Evolutionary conservation across 2,113 vertebrate species (phyloP), one percentile per base, ranked within the genome.

Genomic region (Carassius gibelio): DNA sequence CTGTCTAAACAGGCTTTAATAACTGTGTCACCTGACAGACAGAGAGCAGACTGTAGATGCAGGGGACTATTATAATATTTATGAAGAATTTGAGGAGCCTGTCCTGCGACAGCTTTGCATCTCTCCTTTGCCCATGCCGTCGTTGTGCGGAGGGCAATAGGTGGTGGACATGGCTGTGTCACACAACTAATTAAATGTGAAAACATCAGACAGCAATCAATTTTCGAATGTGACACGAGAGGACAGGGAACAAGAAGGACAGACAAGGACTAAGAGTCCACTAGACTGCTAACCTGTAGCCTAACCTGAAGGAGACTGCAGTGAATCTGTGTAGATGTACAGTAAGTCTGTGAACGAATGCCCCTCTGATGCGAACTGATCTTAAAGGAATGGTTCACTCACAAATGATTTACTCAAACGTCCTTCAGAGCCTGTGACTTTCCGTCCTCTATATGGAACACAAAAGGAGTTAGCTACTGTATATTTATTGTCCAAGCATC

Each of bases 171-270:
- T 79, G 62, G 61, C 5, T 52, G n/a, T 78, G 85, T 62, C 81
- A 86, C 85, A 87, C 45, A n/a, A 87, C 87, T 85, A 88, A 90
- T 88, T 84, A 90, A 83, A 82, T 36, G 57, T 85, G 87, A 86
- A 83, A 85, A 83, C 64, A 84, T 86, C 82, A 82, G 59, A 8
- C 55, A 11, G 66, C 64, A 55, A 90, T 88, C 86, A 79, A 84
- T 90, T 85, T 84, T 76, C 34, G 0, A 59, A 77, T 71, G 66
- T 79, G 82, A 89, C 82, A 82, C 30, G 21, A 74, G 36, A 78
- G 71, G 84, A 88, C 50, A 79, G 26, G 26, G 69, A 64, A 85
- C 52, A 55, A 83, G 34, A 85, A 42, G 83, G 38, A 82, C 83
- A 84, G 42, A 45, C 2, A 45, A 45, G 42, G 17, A 15, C 59